Base-by-base conservation (phyloP, 1,140 invertebrate species). In the Tetramorium parvispinum region DNA sequence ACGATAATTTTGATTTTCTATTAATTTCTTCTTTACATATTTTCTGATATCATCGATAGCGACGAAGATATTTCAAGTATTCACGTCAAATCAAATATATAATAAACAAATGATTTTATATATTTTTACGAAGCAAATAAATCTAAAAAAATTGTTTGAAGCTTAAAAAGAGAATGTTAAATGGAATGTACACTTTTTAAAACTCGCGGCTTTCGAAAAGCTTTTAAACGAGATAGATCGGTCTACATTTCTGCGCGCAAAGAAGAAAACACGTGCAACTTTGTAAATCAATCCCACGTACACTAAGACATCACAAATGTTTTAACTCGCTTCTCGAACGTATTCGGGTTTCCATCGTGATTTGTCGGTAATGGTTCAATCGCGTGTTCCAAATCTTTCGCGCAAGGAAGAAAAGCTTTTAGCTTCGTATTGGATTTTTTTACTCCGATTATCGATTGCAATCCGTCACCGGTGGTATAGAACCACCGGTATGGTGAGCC, bases 21-120 rank as follows among this genome's bases (percentile, higher is more conserved):
- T n/a, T 53, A 71, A 53, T 71, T 53, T 71, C 24, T 51, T 71
- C 11, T 16, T 71, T 71, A 71, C 11, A 53, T 18, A 32, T 71
- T 71, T 71, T 71, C 24, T 4, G 5, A 71, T 70, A 51, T 32
- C 1, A 53, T n/a, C 13, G 13, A 70, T 10, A 27, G 13, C 7
- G 27, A 46, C 37, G 8, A 10, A 49, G 21, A 68, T 49, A 5
- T 70, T 13, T 49, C 6, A 0, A 43, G 40, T 43, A 21, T 21
- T 18, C 27, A 70, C 0, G 27, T 51, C 18, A 51, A 51, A 27
- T 70, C 0, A 51, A 71, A 32, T 71, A 51, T 24, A 8, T 18
- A 16, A 49, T 70, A 16, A 71, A 70, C 7, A 10, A 70, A 27
- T 21, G 11, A n/a, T 5, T 16, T 70, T 21, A 43, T 43, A 49